These are phyloP conservation scores for Platygyra sinensis DNA, from an alignment of 64 coral and sea anemone genomes.

Conservation along the genomic window DNA sequence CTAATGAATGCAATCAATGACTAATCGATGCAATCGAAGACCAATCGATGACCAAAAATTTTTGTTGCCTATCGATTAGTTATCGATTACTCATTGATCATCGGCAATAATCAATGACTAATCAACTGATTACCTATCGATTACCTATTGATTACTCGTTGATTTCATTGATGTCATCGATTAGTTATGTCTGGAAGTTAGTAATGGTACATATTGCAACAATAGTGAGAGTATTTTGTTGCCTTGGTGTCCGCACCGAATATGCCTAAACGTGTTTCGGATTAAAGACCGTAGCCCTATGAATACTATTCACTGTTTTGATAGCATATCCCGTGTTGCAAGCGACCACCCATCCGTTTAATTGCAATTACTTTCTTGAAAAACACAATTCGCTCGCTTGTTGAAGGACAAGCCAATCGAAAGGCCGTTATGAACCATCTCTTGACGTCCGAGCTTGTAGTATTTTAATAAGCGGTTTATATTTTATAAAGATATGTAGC, in stretches of 20 bases:
- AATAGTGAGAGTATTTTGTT: background rate
- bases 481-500: too few relatives aligned
- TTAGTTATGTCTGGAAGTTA: background rate
- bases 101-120: too few relatives aligned
- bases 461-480: background rate
- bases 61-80: too few relatives aligned
- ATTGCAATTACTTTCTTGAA: background rate
- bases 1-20: too few relatives aligned
- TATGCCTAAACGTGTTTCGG: background rate
- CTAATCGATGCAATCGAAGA: too few relatives aligned
- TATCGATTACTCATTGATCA: too few relatives aligned
- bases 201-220: background rate
- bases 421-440: background rate
- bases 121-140: too few relatives aligned
- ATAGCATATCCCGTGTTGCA: background rate
- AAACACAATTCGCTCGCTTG: background rate
- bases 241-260: constrained; percentile 6
- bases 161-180: too few relatives aligned
- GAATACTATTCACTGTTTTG: background rate
- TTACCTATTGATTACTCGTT: too few relatives aligned
- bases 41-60: too few relatives aligned
- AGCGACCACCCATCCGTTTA: background rate
- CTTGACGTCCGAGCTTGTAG: background rate
- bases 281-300: background rate
- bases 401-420: background rate